These are phyloP conservation scores for Meliscaeva auricollis DNA, from an alignment of 2,888 invertebrate genomes.

Conservation along the genomic window DNA sequence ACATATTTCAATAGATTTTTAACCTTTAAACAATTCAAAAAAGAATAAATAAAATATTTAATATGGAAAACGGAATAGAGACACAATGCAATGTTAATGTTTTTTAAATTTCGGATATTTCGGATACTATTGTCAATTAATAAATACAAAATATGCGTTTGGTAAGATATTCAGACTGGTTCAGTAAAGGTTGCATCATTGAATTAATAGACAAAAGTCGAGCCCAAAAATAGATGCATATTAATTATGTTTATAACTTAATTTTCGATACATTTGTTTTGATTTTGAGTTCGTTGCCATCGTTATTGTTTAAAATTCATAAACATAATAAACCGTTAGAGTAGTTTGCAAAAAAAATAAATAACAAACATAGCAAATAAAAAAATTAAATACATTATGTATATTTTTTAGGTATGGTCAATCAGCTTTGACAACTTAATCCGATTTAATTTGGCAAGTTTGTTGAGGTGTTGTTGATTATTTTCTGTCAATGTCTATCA, in stretches of 20 bases:
- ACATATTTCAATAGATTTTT: no score
- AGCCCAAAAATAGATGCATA: neutral
- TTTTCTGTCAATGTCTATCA: neutral
- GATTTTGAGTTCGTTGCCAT: constrained; percentile 12
- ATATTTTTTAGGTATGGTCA: neutral
- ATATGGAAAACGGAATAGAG: no score
- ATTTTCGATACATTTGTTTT: constrained; percentile 7
- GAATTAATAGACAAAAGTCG: neutral
- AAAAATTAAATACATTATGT: neutral
- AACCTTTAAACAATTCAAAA: no score
- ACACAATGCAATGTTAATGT: no score
- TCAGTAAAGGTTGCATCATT: no score
- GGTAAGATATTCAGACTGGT: no score
- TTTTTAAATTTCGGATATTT: no score
- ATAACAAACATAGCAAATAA: neutral
- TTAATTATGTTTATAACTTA: neutral
- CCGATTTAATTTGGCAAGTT: neutral
- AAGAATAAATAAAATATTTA: no score
- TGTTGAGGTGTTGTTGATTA: neutral
- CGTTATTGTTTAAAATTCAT: neutral
- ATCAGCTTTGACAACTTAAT: neutral
- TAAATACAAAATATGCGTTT: no score
- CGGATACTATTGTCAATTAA: no score
- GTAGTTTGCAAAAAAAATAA: neutral
- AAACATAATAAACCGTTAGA: neutral